Conservation (phyloP, 2,113 vertebrate species). For the Chascanopsetta lugubris region DNA sequence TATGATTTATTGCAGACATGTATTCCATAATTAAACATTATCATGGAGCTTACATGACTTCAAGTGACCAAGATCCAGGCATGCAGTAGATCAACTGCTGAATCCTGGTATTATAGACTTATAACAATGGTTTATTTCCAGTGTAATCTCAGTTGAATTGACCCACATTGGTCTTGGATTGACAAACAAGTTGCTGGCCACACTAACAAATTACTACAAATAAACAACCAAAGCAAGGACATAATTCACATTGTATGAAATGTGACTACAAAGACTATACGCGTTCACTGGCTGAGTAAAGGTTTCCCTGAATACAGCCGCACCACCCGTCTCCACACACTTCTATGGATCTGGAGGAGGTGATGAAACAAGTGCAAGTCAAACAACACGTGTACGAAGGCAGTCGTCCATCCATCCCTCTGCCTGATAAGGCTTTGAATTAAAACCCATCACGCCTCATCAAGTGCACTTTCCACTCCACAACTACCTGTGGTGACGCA, state of each 20-base stretch:
- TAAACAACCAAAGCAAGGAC: no score
- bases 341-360: conserved; percentile 18
- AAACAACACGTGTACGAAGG: conserved; percentile 27
- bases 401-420: conserved; percentile 37
- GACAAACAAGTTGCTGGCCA: no score
- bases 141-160: no score
- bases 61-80: no score
- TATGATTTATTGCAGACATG: no score
- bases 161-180: no score
- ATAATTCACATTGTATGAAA: background rate
- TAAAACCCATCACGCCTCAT: conserved; percentile 54
- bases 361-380: conserved; percentile 37
- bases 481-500: conserved; percentile 36
- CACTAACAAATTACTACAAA: no score
- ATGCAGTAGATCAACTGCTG: no score
- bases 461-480: conserved; percentile 43
- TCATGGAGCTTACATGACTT: no score
- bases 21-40: no score
- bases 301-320: conserved; percentile 7
- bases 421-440: conserved; percentile 59
- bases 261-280: background rate
- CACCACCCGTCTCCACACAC: conserved; percentile 4
- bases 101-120: no score
- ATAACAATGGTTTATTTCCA: no score
- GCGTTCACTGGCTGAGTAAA: background rate